These are phyloP conservation scores for Caenorhabditis sp. DNA, from an alignment of 2,888 invertebrate species.

Conservation along the genomic window DNA sequence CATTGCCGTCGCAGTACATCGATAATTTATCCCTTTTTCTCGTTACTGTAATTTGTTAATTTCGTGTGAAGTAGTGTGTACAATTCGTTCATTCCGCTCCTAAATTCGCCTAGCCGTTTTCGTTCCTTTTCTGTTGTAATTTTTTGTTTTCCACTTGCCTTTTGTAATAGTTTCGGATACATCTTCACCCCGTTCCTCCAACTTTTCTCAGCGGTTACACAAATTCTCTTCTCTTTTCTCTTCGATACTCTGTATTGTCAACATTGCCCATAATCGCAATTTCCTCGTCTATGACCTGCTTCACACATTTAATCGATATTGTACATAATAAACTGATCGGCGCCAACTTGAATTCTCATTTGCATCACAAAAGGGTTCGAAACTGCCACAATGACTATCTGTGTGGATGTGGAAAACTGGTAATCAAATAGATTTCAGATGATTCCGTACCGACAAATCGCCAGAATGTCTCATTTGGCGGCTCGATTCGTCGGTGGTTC, in stretches of 20 bases:
- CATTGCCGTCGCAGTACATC: conserved; percentile 5
- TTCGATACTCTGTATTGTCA: conserved; percentile 23
- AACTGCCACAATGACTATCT: too few species aligned
- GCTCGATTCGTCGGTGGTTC: conserved; percentile 65
- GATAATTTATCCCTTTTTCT: not conserved
- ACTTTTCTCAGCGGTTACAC: conserved; percentile 25
- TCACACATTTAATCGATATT: conserved; percentile 19
- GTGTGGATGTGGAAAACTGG: too few species aligned
- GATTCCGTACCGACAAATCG: conserved; percentile 38
- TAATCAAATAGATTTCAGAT: conserved; percentile 30
- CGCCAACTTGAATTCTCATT: not conserved
- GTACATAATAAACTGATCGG: conserved; percentile 35
- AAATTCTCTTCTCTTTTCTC: conserved; percentile 3
- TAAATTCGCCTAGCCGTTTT: conserved; percentile 19
- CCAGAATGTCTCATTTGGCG: conserved; percentile 66
- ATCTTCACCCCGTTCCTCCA: conserved; percentile 7
- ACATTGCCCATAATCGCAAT: too few species aligned
- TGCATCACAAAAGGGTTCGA: too few species aligned
- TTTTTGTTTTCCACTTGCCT: not conserved
- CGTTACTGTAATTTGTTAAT: conserved; percentile 13
- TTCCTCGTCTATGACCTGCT: conserved; percentile 3
- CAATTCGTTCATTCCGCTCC: not conserved
- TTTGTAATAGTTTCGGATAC: conserved; percentile 14
- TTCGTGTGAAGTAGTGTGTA: conserved; percentile 39
- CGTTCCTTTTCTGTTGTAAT: conserved; percentile 15